Conservation (phyloP, 35 echinoderm and acorn worm species). For the Heliocidaris erythrogramma region DNA sequence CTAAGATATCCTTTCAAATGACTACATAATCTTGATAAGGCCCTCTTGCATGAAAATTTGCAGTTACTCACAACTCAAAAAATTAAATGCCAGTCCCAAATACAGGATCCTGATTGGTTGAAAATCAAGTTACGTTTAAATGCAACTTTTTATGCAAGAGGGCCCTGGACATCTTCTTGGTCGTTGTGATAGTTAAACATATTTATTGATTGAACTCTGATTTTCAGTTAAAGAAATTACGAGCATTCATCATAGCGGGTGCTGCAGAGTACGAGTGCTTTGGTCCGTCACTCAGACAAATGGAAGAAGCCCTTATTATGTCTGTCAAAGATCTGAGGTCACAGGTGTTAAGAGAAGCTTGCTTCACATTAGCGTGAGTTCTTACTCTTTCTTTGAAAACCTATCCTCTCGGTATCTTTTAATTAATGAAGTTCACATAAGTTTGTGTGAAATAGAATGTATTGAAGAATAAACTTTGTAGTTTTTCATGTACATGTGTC, state of each 20-base stretch:
- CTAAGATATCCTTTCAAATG: too few species aligned
- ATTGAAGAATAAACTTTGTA: too few species aligned
- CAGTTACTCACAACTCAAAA: too few species aligned
- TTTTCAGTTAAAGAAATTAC: constrained; percentile 85
- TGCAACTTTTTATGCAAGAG: too few species aligned
- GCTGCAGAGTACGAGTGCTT: constrained; percentile 91
- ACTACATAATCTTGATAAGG: too few species aligned
- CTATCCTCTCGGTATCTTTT: neutral
- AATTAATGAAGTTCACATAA: neutral
- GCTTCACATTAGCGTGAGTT: constrained; percentile 97
- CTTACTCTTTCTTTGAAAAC: neutral
- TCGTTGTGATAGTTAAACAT: too few species aligned
- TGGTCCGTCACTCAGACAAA: constrained; percentile 57
- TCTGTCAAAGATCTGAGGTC: constrained; percentile 97
- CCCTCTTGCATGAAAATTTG: too few species aligned
- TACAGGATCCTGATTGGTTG: too few species aligned
- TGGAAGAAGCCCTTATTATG: constrained; percentile 82
- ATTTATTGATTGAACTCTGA: neutral
- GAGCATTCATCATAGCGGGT: constrained; percentile 86
- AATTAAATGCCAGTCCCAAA: too few species aligned
- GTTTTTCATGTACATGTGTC: too few species aligned
- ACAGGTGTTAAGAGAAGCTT: constrained; percentile 92
- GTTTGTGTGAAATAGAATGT: neutral
- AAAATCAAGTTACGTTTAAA: too few species aligned
- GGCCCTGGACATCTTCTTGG: too few species aligned